Conservation (phyloP, 2,888 invertebrate species). For the Proisotoma minuta region DNA sequence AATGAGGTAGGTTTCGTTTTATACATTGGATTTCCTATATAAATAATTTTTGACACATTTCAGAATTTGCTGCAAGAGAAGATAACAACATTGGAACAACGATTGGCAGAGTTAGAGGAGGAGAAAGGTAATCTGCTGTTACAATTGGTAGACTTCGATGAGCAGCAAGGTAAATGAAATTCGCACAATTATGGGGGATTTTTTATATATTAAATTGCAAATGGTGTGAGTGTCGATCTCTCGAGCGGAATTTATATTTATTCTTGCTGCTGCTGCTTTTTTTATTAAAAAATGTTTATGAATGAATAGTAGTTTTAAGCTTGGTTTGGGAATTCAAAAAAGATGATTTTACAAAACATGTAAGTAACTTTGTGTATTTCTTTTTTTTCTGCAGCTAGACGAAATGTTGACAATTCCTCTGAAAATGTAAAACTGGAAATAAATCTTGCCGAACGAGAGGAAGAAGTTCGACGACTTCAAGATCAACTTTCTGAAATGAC, state of each 20-base stretch:
- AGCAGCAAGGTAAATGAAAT: conserved; percentile 58
- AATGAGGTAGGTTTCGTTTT: background rate
- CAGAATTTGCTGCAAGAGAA: conserved; percentile 33
- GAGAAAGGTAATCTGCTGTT: conserved; percentile 87
- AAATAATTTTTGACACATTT: background rate
- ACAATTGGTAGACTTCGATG: conserved; percentile 74
- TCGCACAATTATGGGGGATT: background rate
- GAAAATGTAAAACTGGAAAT: conserved; percentile 31
- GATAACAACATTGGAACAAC: conserved; percentile 44
- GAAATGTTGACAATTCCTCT: background rate
- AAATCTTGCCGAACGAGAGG: conserved; percentile 12
- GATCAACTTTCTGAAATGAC: conserved; percentile 20
- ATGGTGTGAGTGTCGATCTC: background rate
- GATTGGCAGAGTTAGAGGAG: conserved; percentile 75
- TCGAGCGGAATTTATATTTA: background rate
- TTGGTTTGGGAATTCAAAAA: no score
- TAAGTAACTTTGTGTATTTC: background rate
- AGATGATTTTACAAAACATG: no score
- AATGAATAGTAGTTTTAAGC: no score
- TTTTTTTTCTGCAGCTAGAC: background rate
- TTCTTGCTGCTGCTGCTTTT: background rate
- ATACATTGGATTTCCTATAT: background rate
- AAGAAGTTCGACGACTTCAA: conserved; percentile 14
- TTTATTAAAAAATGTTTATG: background rate
- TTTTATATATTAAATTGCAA: background rate